A percentile compares a stretch with the other conserved stretches of the same genome.
These are phyloP conservation scores for Machimus rusticus DNA, from an alignment of 2,888 invertebrate genomes.

Conservation along the genomic window DNA sequence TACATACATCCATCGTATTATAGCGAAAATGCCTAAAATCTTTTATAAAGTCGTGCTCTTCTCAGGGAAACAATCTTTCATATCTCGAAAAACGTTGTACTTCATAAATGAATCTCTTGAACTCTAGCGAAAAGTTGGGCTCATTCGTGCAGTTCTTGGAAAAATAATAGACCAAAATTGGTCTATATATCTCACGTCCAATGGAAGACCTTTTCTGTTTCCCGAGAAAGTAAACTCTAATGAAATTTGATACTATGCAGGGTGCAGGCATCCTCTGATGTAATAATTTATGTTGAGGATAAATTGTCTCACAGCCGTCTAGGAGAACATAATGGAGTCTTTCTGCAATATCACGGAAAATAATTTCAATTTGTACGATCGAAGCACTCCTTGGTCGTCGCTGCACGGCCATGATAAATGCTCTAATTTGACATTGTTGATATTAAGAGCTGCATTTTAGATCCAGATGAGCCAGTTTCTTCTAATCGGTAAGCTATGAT, in stretches of 20 bases:
- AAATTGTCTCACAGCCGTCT: not conserved
- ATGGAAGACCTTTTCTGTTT: not conserved
- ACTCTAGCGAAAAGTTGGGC: not conserved
- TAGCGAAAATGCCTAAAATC: not conserved
- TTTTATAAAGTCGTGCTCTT: not conserved
- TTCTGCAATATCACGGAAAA: not conserved
- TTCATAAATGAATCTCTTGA: not conserved
- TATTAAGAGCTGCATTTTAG: not conserved
- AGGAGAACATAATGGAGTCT: not conserved
- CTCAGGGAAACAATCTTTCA: not conserved
- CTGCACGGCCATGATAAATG: not conserved
- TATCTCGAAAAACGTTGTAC: not conserved
- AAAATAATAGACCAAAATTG: not conserved
- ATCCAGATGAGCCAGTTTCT: not conserved
- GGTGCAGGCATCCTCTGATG: not conserved
- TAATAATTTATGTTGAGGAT: not conserved
- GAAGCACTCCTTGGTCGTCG: not conserved
- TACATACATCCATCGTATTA: not conserved
- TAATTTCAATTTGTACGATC: not conserved
- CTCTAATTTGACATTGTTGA: not conserved
- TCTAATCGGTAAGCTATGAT: not conserved
- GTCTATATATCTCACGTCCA: not conserved
- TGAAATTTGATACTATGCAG: not conserved
- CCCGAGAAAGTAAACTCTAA: not conserved
- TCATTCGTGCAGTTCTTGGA: not conserved